Base-by-base conservation (phyloP, 2,888 invertebrate genomes). In the Aphidius colemani region DNA sequence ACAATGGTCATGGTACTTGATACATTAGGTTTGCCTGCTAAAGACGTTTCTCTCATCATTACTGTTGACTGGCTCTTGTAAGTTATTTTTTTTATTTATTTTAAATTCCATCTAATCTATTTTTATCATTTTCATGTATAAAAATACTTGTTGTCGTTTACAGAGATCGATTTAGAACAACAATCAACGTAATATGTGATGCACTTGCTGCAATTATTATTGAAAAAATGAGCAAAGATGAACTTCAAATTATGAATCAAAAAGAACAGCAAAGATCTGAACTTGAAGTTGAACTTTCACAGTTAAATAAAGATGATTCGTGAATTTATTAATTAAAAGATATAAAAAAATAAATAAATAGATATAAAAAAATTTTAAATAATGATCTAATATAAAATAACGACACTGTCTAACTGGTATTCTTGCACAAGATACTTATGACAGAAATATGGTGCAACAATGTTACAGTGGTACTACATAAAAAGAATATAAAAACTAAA, bases 1-100 rank as follows among this genome's bases (percentile, higher is more conserved):
- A 96, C 96, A 72, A 96, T 96, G 96, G 95, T 95, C 66, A 95
- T 95, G 94, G 95, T 95, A 59, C 85, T 95, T 73, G 94, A 95
- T 79, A 94, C 94, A 10, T 93, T 95, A 68, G 94, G 94, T 63
- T 84, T 95, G 70, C 94, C 94, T 48, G 92, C 94, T 0, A 91
- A 94, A 79, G 94, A 95, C 79, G 93, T 95, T 63, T 91, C 93
- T 65, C 88, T 95, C 71, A 95, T 95, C 77, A 89, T 95, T 69
- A 94, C 95, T 40, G 94, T 95, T 50, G 95, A 95, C 84, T 95
- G 95, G 95, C 86, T 95, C 57, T 86, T 95, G 94, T 94, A 84
- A 90, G 93, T 87, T 70, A 44, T 30, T 7, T 5, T 71, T 61
- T 59, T 62, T 62, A 63, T 69, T 46, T 49, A 39, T 30, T 11